Base-by-base conservation (phyloP, 2,113 vertebrate species). In the Rallus limicola region DNA sequence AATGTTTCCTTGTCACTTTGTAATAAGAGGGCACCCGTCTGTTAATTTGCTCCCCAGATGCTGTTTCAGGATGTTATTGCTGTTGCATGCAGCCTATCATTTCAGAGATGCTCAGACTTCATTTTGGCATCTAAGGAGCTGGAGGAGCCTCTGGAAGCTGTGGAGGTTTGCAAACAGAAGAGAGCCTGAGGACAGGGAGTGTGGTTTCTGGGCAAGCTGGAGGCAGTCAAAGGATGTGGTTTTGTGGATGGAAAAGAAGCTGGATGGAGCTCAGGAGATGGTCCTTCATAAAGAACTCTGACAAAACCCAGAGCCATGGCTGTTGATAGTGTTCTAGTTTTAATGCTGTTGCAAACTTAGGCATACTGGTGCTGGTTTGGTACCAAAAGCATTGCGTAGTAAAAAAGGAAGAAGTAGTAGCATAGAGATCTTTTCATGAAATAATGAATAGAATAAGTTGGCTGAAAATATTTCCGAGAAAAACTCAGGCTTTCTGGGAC, bases 171-270 rank as follows among this genome's bases (percentile, higher is more conserved):
- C n/a, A 78, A 86, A 88, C 52, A 93, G 65, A 71, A 64, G n/a
- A 68, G 28, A 81, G 68, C 23, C 53, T 86, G 65, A 75, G 80
- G 76, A 34, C n/a, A 78, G 48, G 26, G 69, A 81, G 6, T 0
- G 0, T 84, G 82, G 83, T 95, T 95, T 96, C 69, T 94, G 86
- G 86, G n/a, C 56, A 88, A 82, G 52, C 72, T 92, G 71, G 48
- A 94, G 86, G 82, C 77, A 88, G 80, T 21, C 76, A 79, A 83
- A 83, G 65, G 88, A 92, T 86, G 77, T 89, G 92, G 72, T 53
- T 94, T 96, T 70, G 75, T 59, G 92, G 90, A 38, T 91, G 70
- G 59, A 90, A 94, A 70, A 72, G 20, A 42, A 85, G 38, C 19
- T 92, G 55, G 18, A 78, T 53, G 52, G 42, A 81, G 33, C 33